Conservation (phyloP, 2,888 invertebrate species). For the Stenichneumon culpator region DNA sequence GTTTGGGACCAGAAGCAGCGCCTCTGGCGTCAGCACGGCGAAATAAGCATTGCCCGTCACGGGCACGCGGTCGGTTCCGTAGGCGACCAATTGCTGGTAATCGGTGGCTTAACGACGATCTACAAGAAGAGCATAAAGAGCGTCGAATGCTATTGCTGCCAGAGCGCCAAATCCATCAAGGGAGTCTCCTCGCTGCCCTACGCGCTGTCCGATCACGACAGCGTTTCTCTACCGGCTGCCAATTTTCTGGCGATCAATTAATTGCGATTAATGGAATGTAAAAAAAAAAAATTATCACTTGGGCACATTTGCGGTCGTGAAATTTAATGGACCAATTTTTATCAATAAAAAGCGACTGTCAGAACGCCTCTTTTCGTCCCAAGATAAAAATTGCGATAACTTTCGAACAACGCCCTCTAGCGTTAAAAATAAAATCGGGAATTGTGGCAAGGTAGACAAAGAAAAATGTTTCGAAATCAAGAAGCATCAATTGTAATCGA, state of each 20-base stretch:
- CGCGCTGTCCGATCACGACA: slow-evolving; percentile 88
- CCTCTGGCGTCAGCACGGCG: slow-evolving; percentile 87
- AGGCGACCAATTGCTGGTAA: slow-evolving; percentile 88
- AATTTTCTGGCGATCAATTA: slow-evolving; percentile 67
- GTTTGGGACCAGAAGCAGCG: slow-evolving; percentile 87
- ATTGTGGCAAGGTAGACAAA: too few species aligned
- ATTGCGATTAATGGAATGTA: background rate
- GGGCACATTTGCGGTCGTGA: too few species aligned
- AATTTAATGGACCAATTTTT: too few species aligned
- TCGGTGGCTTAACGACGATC: slow-evolving; percentile 89
- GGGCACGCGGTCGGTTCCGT: slow-evolving; percentile 89
- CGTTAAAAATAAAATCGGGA: too few species aligned
- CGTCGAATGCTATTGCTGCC: slow-evolving; percentile 89
- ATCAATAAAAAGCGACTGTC: too few species aligned
- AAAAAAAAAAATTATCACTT: background rate
- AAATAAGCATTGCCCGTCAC: slow-evolving; percentile 89
- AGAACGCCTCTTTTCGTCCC: too few species aligned
- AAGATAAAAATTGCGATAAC: too few species aligned
- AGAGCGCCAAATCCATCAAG: slow-evolving; percentile 87
- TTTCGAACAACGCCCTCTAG: too few species aligned
- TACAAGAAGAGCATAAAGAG: slow-evolving; percentile 89
- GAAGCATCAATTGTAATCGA: too few species aligned
- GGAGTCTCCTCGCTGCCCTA: slow-evolving; percentile 88
- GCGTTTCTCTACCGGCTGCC: slow-evolving; percentile 86
- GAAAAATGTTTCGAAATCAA: too few species aligned